Base-by-base conservation (phyloP, 2,797 vertebrate species). In the Darevskia mixta region DNA sequence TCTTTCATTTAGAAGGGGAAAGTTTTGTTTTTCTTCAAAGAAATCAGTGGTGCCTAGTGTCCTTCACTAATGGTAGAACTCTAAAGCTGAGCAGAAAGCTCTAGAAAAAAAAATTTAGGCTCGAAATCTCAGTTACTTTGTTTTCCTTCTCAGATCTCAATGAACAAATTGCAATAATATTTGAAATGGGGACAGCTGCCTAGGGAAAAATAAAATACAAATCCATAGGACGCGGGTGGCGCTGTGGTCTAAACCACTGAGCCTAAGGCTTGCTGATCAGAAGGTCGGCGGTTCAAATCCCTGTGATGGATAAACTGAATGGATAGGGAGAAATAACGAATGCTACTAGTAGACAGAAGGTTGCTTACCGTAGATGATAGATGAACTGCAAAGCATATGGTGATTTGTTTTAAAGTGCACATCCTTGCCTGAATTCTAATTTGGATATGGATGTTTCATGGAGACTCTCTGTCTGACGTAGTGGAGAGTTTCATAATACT, bases 331-430 rank as follows among this genome's bases (percentile, higher is more conserved):
- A 86, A 93, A 90, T 85, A 92, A 41, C 49, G 91, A 91, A 88
- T 91, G 72, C 88, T 92, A 90, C 90, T 91, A 55, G 85, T 92
- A 93, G 88, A 82, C 25, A 80, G 90, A 83, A 91, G 91, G 76
- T 41, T 87, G 72, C 89, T 86, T n/a, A n/a, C n/a, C n/a, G n/a
- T 45, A 58, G 64, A 90, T 94, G 90, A 87, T 88, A 79, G n/a
- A 88, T 90, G 25, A 91, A 91, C 87, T 91, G 92, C 92, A 94
- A 95, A 93, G 78, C 61, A 90, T 55, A 35, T 55, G 89, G 78
- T 91, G 88, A 32, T 90, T 95, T 94, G 66, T 85, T 95, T 96
- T 94, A 91, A 95, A 88, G 85, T 69, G 0, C 0, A 0, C 23
- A 87, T 77, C 86, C 35, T 49, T 84, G 58, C 87, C 93, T 93